Conservation (phyloP, 2,888 invertebrate species). For the Galerucella pusilla region DNA sequence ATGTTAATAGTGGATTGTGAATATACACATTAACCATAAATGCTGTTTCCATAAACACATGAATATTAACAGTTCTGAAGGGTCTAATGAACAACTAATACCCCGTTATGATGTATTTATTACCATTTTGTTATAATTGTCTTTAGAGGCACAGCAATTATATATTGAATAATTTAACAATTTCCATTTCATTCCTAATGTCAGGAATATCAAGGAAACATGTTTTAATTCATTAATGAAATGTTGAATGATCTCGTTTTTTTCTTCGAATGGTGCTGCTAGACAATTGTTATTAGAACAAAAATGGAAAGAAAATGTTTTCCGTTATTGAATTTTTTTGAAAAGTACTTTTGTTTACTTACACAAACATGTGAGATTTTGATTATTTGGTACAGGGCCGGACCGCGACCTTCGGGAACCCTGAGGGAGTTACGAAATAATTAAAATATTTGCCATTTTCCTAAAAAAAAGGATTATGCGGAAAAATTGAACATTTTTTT, state of each 20-base stretch:
- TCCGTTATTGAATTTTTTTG: too few relatives aligned
- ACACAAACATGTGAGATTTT: too few relatives aligned
- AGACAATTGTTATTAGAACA: too few relatives aligned
- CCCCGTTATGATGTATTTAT: conserved; percentile 14
- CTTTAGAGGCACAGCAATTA: conserved; percentile 32
- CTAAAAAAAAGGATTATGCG: too few relatives aligned
- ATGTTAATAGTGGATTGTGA: not conserved
- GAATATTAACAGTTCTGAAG: conserved; percentile 16
- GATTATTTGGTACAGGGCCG: too few relatives aligned
- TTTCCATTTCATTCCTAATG: conserved; percentile 19
- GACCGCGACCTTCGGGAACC: too few relatives aligned
- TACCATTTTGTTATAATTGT: conserved; percentile 32
- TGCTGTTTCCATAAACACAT: conserved; percentile 19
- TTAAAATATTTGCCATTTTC: too few relatives aligned
- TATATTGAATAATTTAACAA: conserved; percentile 31
- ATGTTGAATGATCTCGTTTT: not conserved
- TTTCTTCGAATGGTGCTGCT: not conserved
- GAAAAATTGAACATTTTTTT: too few relatives aligned
- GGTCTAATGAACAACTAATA: conserved; percentile 20
- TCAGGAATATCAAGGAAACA: not conserved
- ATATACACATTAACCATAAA: conserved; percentile 10
- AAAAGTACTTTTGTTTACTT: too few relatives aligned
- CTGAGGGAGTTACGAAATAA: too few relatives aligned
- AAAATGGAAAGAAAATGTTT: too few relatives aligned
- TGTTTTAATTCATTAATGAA: not conserved